Conservation (phyloP, 2,888 invertebrate species). For the Cheiracanthium punctorium region DNA sequence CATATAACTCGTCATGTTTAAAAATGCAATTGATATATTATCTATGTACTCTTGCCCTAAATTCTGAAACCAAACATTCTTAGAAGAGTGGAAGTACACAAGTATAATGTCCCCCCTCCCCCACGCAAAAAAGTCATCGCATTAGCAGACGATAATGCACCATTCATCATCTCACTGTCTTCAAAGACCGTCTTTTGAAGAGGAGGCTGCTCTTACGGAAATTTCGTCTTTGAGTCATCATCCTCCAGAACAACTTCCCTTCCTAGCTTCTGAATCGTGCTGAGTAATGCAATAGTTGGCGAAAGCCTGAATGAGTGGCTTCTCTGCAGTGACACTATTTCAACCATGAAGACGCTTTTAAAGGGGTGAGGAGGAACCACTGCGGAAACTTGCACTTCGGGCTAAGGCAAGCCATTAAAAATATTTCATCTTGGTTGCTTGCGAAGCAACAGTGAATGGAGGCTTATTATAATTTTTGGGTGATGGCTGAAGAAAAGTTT, state of each 20-base stretch:
- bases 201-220: constrained; percentile 4
- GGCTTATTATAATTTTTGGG: too few species aligned
- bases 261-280: not conserved
- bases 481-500: too few species aligned
- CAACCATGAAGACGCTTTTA: not conserved
- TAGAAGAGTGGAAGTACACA: not conserved
- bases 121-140: not conserved
- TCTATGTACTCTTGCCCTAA: too few species aligned
- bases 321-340: not conserved
- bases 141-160: not conserved
- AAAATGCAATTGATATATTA: too few species aligned
- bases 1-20: too few species aligned
- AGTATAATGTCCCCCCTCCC: not conserved
- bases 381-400: not conserved
- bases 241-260: not conserved
- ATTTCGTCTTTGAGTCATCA: constrained; percentile 12
- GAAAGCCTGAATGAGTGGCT: not conserved
- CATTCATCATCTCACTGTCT: constrained; percentile 61
- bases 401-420: not conserved
- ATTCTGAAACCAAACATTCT: not conserved
- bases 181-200: constrained; percentile 59
- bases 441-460: too few species aligned
- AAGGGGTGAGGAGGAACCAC: not conserved
- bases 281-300: constrained; percentile 2
- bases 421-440: not conserved